Conservation (phyloP, 2,113 vertebrate genomes). For the Ctenomys sociabilis region DNA sequence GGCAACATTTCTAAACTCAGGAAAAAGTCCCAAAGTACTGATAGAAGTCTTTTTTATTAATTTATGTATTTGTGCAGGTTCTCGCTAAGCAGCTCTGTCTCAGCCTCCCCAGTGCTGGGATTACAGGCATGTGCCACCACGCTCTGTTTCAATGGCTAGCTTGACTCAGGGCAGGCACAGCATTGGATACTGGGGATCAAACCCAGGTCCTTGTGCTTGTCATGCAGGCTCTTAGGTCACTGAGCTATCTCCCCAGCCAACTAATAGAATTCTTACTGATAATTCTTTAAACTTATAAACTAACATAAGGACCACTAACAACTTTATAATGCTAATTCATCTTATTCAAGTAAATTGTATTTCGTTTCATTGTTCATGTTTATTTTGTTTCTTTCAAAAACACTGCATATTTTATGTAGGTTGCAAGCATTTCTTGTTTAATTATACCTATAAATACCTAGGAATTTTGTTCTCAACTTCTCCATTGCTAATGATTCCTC, state of each 20-base stretch:
- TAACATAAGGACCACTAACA: background rate
- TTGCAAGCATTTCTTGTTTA: slow-evolving; percentile 10
- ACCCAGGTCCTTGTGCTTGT: too few relatives aligned
- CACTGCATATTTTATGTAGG: background rate
- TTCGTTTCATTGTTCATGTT: background rate
- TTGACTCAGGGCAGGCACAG: too few relatives aligned
- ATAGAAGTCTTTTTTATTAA: background rate
- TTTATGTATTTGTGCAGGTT: too few relatives aligned
- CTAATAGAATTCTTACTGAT: background rate
- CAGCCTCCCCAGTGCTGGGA: too few relatives aligned
- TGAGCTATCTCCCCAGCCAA: too few relatives aligned
- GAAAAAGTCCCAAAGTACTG: background rate
- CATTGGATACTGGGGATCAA: too few relatives aligned
- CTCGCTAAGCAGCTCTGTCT: too few relatives aligned
- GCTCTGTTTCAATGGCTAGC: too few relatives aligned
- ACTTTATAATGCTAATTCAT: background rate
- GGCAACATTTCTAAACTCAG: background rate
- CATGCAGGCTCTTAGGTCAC: too few relatives aligned
- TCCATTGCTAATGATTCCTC: background rate
- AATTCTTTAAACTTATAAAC: background rate
- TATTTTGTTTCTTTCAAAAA: background rate
- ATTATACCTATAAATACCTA: background rate
- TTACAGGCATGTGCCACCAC: too few relatives aligned
- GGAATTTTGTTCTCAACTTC: slow-evolving; percentile 20
- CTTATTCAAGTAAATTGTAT: background rate